Percentiles rank a stretch among this genome's conserved stretches.
phyloP scores from a whole-genome alignment of 2,888 invertebrate species.

The Frankliniella intonsa region DNA sequence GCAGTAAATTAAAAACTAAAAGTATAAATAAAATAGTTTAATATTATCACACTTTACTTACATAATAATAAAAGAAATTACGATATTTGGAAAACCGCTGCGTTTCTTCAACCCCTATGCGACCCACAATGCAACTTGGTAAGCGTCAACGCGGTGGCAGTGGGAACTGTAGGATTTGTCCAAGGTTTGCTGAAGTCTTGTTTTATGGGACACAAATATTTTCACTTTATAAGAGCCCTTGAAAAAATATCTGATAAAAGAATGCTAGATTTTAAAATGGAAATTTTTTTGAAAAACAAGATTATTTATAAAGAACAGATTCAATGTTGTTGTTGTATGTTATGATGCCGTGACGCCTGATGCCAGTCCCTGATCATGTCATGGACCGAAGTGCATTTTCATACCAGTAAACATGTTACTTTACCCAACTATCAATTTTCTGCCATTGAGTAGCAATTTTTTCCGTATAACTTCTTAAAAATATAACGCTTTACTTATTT shows the following conservation, averaged over 20 bases:
- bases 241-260: too few species aligned
- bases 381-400: neutral
- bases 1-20: neutral
- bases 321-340: too few species aligned
- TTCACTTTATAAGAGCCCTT: too few species aligned
- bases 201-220: too few species aligned
- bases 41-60: conserved; percentile 2
- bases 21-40: neutral
- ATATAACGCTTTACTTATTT: too few species aligned
- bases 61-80: conserved; percentile 20
- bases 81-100: conserved; percentile 23
- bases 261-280: too few species aligned
- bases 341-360: too few species aligned
- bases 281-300: neutral
- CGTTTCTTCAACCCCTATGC: neutral
- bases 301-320: neutral
- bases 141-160: neutral
- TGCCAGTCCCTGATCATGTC: neutral
- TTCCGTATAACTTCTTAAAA: too few species aligned
- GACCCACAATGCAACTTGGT: conserved; percentile 19
- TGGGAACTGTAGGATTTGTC: neutral
- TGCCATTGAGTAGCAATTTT: too few species aligned
- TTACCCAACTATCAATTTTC: too few species aligned
- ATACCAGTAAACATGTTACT: neutral
- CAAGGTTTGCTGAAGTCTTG: too few species aligned